These are phyloP conservation scores for Drosophila anomalipes DNA, from an alignment of 2,888 invertebrate genomes.

Conservation along the genomic window DNA sequence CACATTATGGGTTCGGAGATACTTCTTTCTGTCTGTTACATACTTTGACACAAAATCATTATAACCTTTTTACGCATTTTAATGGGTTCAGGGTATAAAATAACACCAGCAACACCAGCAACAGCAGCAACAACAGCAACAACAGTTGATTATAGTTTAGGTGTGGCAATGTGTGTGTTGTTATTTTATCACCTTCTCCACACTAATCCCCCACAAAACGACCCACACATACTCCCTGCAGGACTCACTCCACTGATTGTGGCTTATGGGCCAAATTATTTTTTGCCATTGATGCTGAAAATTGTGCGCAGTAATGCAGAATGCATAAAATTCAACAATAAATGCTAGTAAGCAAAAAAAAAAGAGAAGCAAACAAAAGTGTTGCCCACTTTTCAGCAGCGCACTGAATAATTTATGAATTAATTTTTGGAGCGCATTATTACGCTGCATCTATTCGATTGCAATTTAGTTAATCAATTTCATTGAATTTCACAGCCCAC, in stretches of 20 bases:
- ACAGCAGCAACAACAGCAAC: background rate
- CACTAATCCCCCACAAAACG: background rate
- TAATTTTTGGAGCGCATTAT: constrained; percentile 53
- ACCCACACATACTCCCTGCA: background rate
- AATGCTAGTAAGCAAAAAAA: constrained; percentile 8
- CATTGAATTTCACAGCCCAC: constrained; percentile 52
- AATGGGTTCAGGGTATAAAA: constrained; percentile 3
- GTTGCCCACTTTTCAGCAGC: constrained; percentile 35
- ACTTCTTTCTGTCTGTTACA: background rate
- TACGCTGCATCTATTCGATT: constrained; percentile 58
- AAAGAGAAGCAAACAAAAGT: constrained; percentile 6
- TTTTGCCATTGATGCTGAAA: constrained; percentile 49
- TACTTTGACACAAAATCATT: background rate
- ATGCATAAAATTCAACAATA: constrained; percentile 38
- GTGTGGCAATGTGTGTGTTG: constrained; percentile 59
- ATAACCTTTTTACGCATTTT: background rate
- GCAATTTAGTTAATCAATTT: constrained; percentile 74
- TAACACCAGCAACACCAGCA: constrained; percentile 13
- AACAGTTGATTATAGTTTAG: constrained; percentile 10
- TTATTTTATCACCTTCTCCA: constrained; percentile 43
- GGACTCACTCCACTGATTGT: constrained; percentile 11
- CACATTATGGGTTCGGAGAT: background rate
- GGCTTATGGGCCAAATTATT: constrained; percentile 40
- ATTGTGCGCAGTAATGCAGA: constrained; percentile 32
- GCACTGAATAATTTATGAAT: constrained; percentile 53